These are phyloP conservation scores for Ophioderma brevispina DNA, from an alignment of 35 echinoderm and acorn worm species.

Conservation along the genomic window DNA sequence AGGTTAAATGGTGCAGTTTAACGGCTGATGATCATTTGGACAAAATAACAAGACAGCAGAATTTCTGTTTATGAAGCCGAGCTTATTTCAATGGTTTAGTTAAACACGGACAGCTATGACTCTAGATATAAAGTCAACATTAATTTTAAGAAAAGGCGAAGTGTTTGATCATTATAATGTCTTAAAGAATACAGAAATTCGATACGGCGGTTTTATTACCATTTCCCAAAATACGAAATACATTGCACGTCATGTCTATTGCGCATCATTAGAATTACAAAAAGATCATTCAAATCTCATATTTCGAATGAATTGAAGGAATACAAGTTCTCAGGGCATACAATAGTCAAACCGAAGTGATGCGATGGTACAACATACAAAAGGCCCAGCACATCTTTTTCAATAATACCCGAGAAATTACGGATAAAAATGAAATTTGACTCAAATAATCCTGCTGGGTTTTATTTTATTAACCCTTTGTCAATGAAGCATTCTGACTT, in stretches of 20 bases:
- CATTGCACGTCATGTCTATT: neutral
- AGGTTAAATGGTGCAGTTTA: neutral
- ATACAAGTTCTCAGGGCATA: neutral
- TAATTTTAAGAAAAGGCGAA: neutral
- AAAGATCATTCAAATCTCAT: neutral
- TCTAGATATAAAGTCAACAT: no score
- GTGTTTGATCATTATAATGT: neutral
- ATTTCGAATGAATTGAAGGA: neutral
- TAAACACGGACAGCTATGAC: no score
- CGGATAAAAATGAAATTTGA: slow-evolving; percentile 5
- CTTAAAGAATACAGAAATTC: neutral
- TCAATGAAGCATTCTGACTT: neutral
- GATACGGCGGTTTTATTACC: neutral
- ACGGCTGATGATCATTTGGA: neutral
- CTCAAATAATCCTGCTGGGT: neutral
- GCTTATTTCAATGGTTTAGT: no score
- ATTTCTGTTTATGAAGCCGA: neutral
- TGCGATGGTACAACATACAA: neutral
- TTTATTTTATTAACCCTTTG: neutral
- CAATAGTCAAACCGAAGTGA: neutral
- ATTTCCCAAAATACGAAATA: neutral
- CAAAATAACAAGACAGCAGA: neutral
- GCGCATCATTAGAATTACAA: neutral
- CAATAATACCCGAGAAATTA: neutral
- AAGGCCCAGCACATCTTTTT: neutral